Evolutionary conservation across 2,888 invertebrate species (phyloP).

Genomic region (Plagiodera versicolora): DNA sequence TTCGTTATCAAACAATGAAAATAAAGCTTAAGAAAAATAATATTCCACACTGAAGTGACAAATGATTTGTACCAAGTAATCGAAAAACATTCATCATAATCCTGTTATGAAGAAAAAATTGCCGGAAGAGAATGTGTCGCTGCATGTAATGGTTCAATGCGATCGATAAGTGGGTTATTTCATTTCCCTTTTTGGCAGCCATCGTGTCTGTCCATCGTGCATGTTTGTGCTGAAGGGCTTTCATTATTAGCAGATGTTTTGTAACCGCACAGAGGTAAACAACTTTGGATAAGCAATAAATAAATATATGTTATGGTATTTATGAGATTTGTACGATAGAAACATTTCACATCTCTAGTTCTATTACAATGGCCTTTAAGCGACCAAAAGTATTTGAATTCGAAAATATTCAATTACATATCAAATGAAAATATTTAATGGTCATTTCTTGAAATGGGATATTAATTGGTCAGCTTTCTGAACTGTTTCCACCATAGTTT

Average conservation of each 20-base stretch:
- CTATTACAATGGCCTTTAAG: too few species aligned
- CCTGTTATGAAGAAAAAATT: conserved; percentile 24
- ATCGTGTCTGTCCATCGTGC: conserved; percentile 17
- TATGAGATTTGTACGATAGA: too few species aligned
- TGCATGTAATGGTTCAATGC: conserved; percentile 47
- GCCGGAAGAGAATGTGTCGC: conserved; percentile 47
- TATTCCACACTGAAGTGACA: conserved; percentile 36
- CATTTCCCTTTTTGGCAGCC: conserved; percentile 30
- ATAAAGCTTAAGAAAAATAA: too few species aligned
- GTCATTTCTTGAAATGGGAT: too few species aligned
- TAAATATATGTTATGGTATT: too few species aligned
- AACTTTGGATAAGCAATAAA: neutral
- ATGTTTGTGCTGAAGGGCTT: conserved; percentile 18
- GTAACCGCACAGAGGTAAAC: neutral
- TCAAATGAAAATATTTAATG: too few species aligned
- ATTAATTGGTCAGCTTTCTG: too few species aligned
- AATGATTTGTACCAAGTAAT: conserved; percentile 35
- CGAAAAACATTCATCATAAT: conserved; percentile 25
- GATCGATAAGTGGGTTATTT: conserved; percentile 48
- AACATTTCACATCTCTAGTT: too few species aligned
- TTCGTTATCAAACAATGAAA: too few species aligned
- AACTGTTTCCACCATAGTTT: too few species aligned
- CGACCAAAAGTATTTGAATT: too few species aligned
- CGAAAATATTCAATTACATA: too few species aligned
- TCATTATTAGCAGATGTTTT: conserved; percentile 11